Percentiles rank a stretch among this genome's conserved stretches.
phyloP scores from a whole-genome alignment of 2,113 vertebrate species.

The Gymnorhina tibicen region DNA sequence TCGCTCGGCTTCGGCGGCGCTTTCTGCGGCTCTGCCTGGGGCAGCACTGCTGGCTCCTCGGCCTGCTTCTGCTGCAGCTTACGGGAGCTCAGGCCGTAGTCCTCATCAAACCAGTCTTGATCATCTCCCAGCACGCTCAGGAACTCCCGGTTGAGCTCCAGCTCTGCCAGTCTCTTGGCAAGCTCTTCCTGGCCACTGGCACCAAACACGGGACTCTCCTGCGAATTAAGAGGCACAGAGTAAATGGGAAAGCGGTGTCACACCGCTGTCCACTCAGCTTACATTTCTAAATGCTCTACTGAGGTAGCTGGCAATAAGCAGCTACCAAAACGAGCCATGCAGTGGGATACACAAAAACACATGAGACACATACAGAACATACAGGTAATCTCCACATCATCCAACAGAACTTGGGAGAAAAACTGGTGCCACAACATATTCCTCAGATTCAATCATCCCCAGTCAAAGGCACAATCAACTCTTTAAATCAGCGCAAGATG shows the following conservation, averaged over 20 bases:
- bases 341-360: neutral
- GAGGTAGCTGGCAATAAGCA: neutral
- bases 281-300: neutral
- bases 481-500: neutral
- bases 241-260: neutral
- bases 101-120: slow-evolving; percentile 98
- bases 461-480: neutral
- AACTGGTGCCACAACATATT: neutral
- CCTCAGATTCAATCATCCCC: neutral
- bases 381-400: neutral
- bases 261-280: neutral
- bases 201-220: slow-evolving; percentile 91
- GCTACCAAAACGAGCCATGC: neutral
- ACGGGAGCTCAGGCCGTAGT: slow-evolving; percentile 90
- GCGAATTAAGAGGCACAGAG: neutral
- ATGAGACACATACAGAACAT: neutral
- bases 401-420: neutral
- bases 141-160: slow-evolving; percentile 88
- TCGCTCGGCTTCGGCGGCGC: slow-evolving; percentile 77
- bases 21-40: slow-evolving; percentile 77
- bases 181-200: slow-evolving; percentile 90
- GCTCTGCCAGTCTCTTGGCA: slow-evolving; percentile 88
- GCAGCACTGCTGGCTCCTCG: slow-evolving; percentile 70
- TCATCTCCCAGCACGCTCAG: slow-evolving; percentile 88
- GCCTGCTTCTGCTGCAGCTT: slow-evolving; percentile 82